Evolutionary conservation across 2,113 vertebrate species (phyloP).

Genomic region (Bagarius yarrelli): DNA sequence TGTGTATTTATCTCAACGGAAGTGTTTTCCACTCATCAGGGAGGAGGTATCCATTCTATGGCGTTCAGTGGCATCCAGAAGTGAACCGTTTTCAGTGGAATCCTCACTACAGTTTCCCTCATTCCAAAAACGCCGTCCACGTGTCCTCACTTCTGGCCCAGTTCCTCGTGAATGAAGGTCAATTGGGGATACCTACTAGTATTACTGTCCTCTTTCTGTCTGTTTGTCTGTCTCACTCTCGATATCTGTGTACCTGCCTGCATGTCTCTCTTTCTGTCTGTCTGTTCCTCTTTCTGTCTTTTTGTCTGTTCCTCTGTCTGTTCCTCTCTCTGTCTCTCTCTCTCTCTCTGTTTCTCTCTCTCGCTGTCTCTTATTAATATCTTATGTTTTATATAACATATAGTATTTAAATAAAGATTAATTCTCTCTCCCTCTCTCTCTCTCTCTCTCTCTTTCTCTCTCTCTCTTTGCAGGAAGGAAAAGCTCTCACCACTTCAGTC

Average conservation of each 20-base stretch:
- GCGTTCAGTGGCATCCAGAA: constrained; percentile 81
- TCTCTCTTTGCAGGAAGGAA: constrained; percentile 66
- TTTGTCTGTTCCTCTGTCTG: background rate
- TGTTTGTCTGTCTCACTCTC: background rate
- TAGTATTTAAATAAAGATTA: too few relatives aligned
- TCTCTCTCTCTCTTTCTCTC: constrained; percentile 49
- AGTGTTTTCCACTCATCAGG: constrained; percentile 51
- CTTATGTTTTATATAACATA: too few relatives aligned
- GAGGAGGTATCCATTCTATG: constrained; percentile 74
- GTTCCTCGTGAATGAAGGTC: constrained; percentile 78
- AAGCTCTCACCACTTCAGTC: constrained; percentile 69
- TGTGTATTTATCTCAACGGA: background rate
- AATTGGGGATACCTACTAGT: background rate
- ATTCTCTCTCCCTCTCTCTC: too few relatives aligned
- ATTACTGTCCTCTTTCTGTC: background rate
- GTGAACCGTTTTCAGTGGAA: constrained; percentile 77
- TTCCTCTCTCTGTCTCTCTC: too few relatives aligned
- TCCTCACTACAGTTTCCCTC: constrained; percentile 61
- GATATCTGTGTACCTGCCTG: background rate
- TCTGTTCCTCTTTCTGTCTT: background rate
- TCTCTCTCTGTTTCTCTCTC: background rate
- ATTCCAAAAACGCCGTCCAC: constrained; percentile 69
- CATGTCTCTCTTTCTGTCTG: background rate
- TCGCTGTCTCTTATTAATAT: too few relatives aligned
- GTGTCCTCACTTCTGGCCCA: constrained; percentile 68